Evolutionary conservation across 2,888 invertebrate genomes (phyloP).

Genomic region (Enoplolaimus lenunculus): DNA sequence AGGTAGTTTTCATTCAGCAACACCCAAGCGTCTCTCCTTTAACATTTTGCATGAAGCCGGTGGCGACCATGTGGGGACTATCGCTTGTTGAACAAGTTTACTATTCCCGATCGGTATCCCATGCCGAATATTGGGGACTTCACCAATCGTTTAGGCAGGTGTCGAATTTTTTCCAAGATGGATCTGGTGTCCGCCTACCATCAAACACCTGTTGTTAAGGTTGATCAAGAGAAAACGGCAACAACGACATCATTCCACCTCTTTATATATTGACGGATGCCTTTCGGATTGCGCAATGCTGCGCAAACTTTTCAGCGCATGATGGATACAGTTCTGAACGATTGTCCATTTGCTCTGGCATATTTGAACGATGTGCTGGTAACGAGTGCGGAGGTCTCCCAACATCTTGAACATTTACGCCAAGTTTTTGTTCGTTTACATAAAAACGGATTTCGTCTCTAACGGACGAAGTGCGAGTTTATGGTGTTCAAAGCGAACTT

Average conservation of each 20-base stretch:
- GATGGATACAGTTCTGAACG: neutral
- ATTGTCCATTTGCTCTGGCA: neutral
- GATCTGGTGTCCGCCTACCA: neutral
- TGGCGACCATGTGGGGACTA: conserved; percentile 8
- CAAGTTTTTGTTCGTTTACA: conserved; percentile 6
- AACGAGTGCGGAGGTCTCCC: neutral
- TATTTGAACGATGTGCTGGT: conserved; percentile 4
- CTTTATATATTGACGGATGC: neutral
- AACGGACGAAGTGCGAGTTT: neutral
- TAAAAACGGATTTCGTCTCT: neutral
- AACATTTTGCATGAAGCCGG: neutral
- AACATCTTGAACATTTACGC: neutral
- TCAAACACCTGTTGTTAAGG: neutral
- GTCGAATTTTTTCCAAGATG: neutral
- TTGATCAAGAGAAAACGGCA: conserved; percentile 2
- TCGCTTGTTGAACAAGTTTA: neutral
- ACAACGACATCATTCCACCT: neutral
- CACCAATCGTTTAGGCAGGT: neutral
- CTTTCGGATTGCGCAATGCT: conserved; percentile 8
- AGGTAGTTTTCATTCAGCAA: no score
- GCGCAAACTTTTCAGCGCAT: neutral
- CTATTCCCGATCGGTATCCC: neutral
- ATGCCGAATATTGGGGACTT: neutral
- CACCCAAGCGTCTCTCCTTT: no score
- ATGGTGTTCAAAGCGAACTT: neutral